Evolutionary conservation across 2,113 vertebrate species (phyloP).

Genomic region (Otis tarda): DNA sequence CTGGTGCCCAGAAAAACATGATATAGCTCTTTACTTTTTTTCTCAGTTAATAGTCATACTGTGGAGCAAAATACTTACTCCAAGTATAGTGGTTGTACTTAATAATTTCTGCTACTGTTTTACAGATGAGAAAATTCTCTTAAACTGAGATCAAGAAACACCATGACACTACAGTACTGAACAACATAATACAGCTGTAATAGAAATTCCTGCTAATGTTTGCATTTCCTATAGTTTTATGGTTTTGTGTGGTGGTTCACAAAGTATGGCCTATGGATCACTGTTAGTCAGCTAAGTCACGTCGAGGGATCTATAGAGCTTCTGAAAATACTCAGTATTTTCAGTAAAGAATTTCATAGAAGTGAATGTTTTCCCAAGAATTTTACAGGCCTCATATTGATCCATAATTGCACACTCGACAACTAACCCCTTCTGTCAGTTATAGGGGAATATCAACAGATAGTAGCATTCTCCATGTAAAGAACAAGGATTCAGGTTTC

Average conservation of each 20-base stretch:
- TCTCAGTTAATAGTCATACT: not conserved
- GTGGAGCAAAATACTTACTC: not conserved
- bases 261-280: not conserved
- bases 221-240: not conserved
- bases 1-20: not conserved
- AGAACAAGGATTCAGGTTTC: constrained; percentile 12
- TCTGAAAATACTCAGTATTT: not conserved
- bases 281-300: not conserved
- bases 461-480: not conserved
- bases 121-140: not conserved
- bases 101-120: not conserved
- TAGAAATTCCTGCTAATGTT: not conserved
- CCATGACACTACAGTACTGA: not conserved
- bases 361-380: not conserved
- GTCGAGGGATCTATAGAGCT: not conserved
- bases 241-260: not conserved
- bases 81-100: not conserved
- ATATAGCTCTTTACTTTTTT: not conserved
- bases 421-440: not conserved
- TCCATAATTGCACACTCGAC: not conserved
- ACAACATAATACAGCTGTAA: not conserved
- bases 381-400: not conserved
- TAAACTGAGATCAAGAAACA: not conserved
- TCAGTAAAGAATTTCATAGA: not conserved
- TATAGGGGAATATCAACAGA: not conserved